Base-by-base conservation (phyloP, 1,140 invertebrate genomes). In the Neomicropteryx cornuta region DNA sequence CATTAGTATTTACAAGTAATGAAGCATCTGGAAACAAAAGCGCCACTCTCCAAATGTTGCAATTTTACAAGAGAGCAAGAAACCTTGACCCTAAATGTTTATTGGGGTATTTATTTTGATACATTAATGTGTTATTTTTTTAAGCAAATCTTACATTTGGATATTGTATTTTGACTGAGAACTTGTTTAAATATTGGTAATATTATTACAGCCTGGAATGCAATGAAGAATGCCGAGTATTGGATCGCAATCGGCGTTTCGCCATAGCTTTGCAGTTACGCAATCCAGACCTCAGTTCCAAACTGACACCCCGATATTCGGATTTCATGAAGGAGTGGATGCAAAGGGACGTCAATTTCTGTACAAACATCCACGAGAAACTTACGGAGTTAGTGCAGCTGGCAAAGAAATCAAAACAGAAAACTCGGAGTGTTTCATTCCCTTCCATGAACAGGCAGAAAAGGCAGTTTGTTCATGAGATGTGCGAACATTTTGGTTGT, bases 401-500 rank as follows among this genome's bases (percentile, higher is more conserved):
- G 32, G 83, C 90, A 2, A 92, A 95, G 67, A 79, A 83, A 71
- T 80, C 84, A 10, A 88, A 89, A 48, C 84, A 88, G 46, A 82
- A 83, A 48, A 87, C 78, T n/a, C 72, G 87, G 1, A 83, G 81
- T 38, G 82, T 89, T 56, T 87, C 90, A 1, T 97, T 98, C 57
- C 83, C 88, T 6, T 77, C 82, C 6, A 94, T 96, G 89, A 94
- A 92, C 54, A 72, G 85, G 11, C 86, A 91, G 41, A 92, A 94
- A 53, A 72, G 94, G 8, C 75, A 81, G 50, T 80, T 96, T 47
- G 77, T 97, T 5, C 93, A 96, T 58, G 93, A 97, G 54, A 77
- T 92, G 50, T 93, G 89, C 44, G 85, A 92, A 53, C 86, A 89
- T 56, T 98, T 97, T 71, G 90, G 92, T 2, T 88, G 90, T 49